These are phyloP conservation scores for Eupelmus urozonus DNA, from an alignment of 2,888 invertebrate genomes.

Conservation along the genomic window DNA sequence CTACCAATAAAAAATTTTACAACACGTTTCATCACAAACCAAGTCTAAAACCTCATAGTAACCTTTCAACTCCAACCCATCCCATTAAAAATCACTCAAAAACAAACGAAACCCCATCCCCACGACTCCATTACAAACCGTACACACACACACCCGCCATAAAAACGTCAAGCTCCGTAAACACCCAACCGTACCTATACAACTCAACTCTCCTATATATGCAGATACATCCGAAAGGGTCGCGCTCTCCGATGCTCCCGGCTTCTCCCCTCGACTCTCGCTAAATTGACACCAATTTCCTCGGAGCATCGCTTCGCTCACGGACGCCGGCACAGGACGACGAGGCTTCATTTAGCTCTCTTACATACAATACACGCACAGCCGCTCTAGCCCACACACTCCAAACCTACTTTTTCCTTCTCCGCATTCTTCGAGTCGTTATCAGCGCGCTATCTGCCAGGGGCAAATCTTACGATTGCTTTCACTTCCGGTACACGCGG, in stretches of 20 bases:
- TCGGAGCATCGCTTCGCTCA: background rate
- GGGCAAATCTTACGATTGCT: conserved; percentile 29
- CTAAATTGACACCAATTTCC: conserved; percentile 38
- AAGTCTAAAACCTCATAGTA: too few relatives aligned
- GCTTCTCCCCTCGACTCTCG: background rate
- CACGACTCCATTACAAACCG: too few relatives aligned
- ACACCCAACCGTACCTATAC: too few relatives aligned
- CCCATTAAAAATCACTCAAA: too few relatives aligned
- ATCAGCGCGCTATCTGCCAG: background rate
- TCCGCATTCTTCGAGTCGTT: background rate
- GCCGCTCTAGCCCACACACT: too few relatives aligned
- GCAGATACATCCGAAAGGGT: conserved; percentile 14
- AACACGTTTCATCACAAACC: too few relatives aligned
- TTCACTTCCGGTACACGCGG: conserved; percentile 25
- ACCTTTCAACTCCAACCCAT: too few relatives aligned
- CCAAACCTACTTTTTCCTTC: background rate
- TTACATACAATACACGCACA: background rate
- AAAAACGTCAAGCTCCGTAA: conserved; percentile 27
- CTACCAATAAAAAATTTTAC: too few relatives aligned
- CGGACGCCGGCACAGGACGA: background rate
- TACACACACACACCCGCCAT: background rate
- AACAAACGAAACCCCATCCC: too few relatives aligned
- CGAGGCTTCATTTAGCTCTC: background rate
- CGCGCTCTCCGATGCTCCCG: background rate
- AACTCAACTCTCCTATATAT: conserved; percentile 2